Conservation (phyloP, 2,113 vertebrate species). For the Todiramphus chloris region DNA sequence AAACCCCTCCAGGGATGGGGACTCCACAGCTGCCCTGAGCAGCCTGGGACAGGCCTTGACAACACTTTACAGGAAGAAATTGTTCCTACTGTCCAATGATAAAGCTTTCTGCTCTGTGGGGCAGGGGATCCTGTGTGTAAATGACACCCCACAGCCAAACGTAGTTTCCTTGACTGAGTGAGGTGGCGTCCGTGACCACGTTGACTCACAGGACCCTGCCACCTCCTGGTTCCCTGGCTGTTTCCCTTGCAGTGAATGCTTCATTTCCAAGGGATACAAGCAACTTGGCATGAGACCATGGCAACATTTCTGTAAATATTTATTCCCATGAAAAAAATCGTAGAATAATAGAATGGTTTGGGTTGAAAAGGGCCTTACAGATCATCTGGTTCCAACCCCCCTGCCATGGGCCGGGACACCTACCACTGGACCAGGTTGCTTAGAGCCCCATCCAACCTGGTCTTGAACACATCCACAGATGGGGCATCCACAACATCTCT, state of each 20-base stretch:
- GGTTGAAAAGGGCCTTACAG: background rate
- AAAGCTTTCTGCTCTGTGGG: background rate
- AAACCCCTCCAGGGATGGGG: no score
- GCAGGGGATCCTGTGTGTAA: background rate
- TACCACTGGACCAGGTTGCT: background rate
- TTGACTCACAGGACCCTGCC: background rate
- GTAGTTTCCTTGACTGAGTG: accelerated
- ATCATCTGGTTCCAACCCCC: background rate
- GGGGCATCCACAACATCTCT: background rate
- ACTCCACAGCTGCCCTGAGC: no score
- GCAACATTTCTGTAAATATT: background rate
- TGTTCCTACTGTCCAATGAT: no score
- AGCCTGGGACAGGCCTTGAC: no score
- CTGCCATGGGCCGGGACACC: background rate
- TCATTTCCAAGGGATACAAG: background rate
- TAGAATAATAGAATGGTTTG: background rate
- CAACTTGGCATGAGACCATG: accelerated
- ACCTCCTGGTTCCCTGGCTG: background rate
- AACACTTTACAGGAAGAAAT: no score
- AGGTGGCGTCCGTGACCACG: background rate
- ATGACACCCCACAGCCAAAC: background rate
- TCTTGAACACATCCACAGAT: background rate
- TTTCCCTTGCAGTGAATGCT: background rate
- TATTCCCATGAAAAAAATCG: accelerated
- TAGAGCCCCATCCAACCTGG: background rate